Base-by-base conservation (phyloP, 2,797 vertebrate species). In the Botia kubotai region DNA sequence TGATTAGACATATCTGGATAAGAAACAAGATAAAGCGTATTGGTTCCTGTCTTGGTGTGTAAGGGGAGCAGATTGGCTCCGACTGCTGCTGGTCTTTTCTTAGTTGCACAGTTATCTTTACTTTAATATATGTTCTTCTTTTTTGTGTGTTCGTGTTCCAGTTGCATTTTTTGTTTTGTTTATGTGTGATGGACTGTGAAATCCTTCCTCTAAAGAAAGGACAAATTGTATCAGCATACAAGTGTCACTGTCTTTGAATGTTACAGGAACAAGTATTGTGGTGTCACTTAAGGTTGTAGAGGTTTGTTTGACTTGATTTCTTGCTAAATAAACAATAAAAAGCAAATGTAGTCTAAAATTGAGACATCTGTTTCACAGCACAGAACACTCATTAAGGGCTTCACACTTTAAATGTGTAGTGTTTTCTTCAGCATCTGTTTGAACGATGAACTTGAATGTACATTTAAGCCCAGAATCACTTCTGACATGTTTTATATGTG, bases 331-430 rank as follows among this genome's bases (percentile, higher is more conserved):
- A 72, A 71, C 1, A 33, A 63, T 68, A 66, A 84, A 82, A 70
- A 78, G 68, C 57, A 43, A 87, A 84, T 83, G 29, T 80, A 75
- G 75, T 75, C 50, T 73, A 58, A 81, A 77, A 86, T 84, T 29
- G 73, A 77, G 83, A 82, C 80, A 83, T 78, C 83, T 85, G 82
- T 85, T 84, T 80, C 68, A 76, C 77, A 79, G 77, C 72, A 14
- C 68, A 53, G 70, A 46, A 76, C 65, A 60, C 75, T 85, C 72
- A 84, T 88, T 86, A 85, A 69, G 71, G 72, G 36, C 70, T 86
- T 82, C 71, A 74, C 78, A 84, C 79, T 69, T 83, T 69, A 71
- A 60, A 57, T 39, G 11, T 19, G 19, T 29, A 19, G 26, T 13
- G 2, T 36, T 83, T 36, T 21, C 52, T 72, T 63, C 2, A 55